Conservation (phyloP, 2,888 invertebrate genomes). For the Epsilonema sp. region DNA sequence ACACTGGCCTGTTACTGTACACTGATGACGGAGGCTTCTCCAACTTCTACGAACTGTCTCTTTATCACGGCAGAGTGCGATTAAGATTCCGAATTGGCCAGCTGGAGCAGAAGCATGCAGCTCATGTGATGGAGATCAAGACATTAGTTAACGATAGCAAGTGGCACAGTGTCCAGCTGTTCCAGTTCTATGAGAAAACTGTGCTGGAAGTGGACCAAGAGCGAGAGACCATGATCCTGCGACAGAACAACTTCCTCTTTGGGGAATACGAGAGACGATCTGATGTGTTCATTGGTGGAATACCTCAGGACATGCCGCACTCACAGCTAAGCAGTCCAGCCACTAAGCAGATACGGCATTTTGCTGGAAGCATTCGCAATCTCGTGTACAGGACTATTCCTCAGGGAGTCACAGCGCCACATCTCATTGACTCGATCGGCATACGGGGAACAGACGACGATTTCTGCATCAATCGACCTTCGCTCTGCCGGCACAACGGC, state of each 20-base stretch:
- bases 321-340: constrained; percentile 21
- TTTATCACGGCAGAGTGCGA: constrained; percentile 69
- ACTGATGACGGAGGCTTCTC: constrained; percentile 86
- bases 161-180: constrained; percentile 67
- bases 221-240: constrained; percentile 34
- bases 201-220: constrained; percentile 3
- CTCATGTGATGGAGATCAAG: constrained; percentile 33
- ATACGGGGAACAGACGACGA: constrained; percentile 38
- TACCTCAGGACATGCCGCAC: constrained; percentile 41
- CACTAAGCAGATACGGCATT: constrained; percentile 18
- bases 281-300: constrained; percentile 76
- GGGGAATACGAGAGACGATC: constrained; percentile 63
- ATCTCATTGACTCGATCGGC: constrained; percentile 50
- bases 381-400: constrained; percentile 52
- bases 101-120: neutral
- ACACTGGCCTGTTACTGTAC: constrained; percentile 70
- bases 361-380: constrained; percentile 59
- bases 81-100: constrained; percentile 64
- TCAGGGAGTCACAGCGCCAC: constrained; percentile 50
- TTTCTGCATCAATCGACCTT: constrained; percentile 54
- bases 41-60: constrained; percentile 83
- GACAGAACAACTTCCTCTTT: constrained; percentile 64
- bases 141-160: constrained; percentile 60
- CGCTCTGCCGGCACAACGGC: constrained; percentile 70
- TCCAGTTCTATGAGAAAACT: constrained; percentile 28